Base-by-base conservation (phyloP, 1,140 invertebrate genomes). In the Penaeus vannamei region DNA sequence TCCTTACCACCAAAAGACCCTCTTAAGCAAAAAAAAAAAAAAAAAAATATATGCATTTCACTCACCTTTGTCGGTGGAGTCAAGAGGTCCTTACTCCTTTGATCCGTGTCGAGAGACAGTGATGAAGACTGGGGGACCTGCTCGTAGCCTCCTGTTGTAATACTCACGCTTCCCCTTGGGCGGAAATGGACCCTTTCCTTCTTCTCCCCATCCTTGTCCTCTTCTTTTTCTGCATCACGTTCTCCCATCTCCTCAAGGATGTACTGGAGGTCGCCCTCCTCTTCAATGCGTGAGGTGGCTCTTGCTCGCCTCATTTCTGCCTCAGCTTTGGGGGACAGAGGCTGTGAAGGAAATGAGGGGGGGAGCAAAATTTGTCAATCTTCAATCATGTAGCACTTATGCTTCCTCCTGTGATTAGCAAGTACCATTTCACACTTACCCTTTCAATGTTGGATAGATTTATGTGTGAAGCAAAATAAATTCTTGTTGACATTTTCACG, bases 321-420 rank as follows among this genome's bases (percentile, higher is more conserved):
- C 82, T 91, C 91, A 26, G 84, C 89, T 66, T 91, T 91, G 17
- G 91, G 91, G 36, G 91, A 91, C 81, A 90, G 86, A 60, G 91
- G 88, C 91, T 91, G 89, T 53, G 59, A 69, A 29, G 87, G 29
- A 60, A 14, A 53, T 53, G 46, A 53, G 46, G 32, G 32, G 32
- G 66, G n/a, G n/a, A 72, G 66, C n/a, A 86, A 26, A 83, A 84
- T 61, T 81, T 84, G 26, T 36, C n/a, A 84, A 26, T 53, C n/a
- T 42, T 82, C 66, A 83, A 72, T 60, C 42, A 82, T 42, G 46
- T 29, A 82, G 36, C 32, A 84, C 32, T 62, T 20, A 14, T 66
- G 22, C n/a, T 36, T 64, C 36, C 32, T 62, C 2, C 7, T 29
- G 32, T 66, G 23, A 32, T n/a, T 32, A 62, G 59, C 64, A 32